Evolutionary conservation across 2,888 invertebrate genomes (phyloP).

Genomic region (Odontothrips loti): DNA sequence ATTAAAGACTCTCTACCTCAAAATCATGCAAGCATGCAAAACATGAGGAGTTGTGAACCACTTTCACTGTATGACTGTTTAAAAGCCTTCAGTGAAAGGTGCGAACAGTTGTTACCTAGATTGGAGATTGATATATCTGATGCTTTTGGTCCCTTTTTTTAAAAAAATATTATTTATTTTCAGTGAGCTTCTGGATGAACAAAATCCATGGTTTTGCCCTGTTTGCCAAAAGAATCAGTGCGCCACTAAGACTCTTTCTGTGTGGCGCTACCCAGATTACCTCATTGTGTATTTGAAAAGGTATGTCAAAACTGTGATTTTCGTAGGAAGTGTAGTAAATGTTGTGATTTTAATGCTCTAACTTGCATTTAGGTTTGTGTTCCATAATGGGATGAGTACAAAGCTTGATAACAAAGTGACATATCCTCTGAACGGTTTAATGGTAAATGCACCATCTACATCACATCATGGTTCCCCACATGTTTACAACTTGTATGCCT

Average conservation of each 20-base stretch:
- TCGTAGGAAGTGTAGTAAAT: constrained; percentile 9
- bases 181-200: constrained; percentile 60
- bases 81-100: constrained; percentile 59
- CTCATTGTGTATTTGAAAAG: constrained; percentile 60
- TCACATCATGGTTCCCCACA: constrained; percentile 41
- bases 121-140: not conserved
- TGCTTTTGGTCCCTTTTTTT: not conserved
- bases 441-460: constrained; percentile 49
- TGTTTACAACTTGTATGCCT: constrained; percentile 58
- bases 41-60: constrained; percentile 50
- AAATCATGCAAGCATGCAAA: constrained; percentile 51
- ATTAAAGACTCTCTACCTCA: constrained; percentile 46
- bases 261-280: constrained; percentile 60
- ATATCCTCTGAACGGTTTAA: constrained; percentile 56
- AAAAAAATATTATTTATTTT: constrained; percentile 9
- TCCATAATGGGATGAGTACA: constrained; percentile 57
- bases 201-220: constrained; percentile 64
- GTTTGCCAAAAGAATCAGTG: constrained; percentile 57
- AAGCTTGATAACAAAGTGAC: constrained; percentile 60
- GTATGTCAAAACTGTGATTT: constrained; percentile 40
- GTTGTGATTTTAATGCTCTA: not conserved
- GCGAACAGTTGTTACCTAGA: constrained; percentile 30
- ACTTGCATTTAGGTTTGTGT: constrained; percentile 54
- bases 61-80: constrained; percentile 59
- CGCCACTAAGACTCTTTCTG: constrained; percentile 60